Percentiles rank a stretch among this genome's conserved stretches.
Evolutionary conservation across 2,113 vertebrate genomes (phyloP).

Genomic region (Lepisosteus oculatus): DNA sequence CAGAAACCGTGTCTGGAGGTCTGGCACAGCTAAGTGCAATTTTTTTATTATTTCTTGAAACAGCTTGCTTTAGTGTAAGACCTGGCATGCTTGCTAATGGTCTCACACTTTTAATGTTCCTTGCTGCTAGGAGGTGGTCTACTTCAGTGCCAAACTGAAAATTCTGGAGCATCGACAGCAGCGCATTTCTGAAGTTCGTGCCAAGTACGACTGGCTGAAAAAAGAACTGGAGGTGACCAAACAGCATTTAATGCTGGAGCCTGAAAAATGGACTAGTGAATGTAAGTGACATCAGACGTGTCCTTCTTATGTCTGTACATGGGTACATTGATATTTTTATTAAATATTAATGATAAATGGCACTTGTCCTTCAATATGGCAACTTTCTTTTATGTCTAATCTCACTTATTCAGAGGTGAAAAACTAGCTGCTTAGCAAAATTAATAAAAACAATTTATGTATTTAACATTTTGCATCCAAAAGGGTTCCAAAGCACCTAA

Average conservation of each 20-base stretch:
- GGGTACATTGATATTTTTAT: not conserved
- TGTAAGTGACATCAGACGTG: slow-evolving; percentile 74
- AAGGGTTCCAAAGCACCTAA: too few relatives aligned
- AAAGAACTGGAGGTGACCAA: slow-evolving; percentile 94
- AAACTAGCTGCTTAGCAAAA: too few relatives aligned
- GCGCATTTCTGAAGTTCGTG: slow-evolving; percentile 86
- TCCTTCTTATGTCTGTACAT: not conserved
- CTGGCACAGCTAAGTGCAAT: too few relatives aligned
- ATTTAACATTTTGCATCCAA: too few relatives aligned
- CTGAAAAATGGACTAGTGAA: slow-evolving; percentile 91
- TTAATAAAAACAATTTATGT: too few relatives aligned
- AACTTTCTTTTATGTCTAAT: too few relatives aligned
- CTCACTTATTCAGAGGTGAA: too few relatives aligned
- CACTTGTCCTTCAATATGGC: fast-evolving
- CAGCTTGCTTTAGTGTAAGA: too few relatives aligned
- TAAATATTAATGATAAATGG: not conserved
- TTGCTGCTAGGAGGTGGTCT: slow-evolving; percentile 70
- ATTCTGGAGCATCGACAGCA: slow-evolving; percentile 91
- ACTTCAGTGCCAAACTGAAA: slow-evolving; percentile 84
- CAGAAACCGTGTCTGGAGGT: too few relatives aligned
- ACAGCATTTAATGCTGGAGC: slow-evolving; percentile 93
- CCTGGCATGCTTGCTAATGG: too few relatives aligned
- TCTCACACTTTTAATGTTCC: not conserved
- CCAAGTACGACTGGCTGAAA: slow-evolving; percentile 93
- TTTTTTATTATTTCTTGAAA: too few relatives aligned